Evolutionary conservation across 1,140 invertebrate genomes (phyloP), one percentile per base, ranked within the genome.

Genomic region (Trichoplusia ni): DNA sequence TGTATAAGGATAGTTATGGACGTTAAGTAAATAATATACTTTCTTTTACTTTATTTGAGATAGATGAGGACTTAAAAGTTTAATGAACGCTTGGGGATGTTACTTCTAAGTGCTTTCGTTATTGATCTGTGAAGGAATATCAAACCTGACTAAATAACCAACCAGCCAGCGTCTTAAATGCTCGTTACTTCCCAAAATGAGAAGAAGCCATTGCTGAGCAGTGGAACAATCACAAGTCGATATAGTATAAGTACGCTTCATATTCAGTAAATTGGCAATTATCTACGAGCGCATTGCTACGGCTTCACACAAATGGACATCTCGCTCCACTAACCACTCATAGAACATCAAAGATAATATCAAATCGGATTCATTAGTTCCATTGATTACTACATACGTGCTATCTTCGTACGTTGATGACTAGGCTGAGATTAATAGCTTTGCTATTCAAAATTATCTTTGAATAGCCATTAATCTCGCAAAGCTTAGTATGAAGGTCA

Each of bases 321-420:
- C 5, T 33, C 47, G 29, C 47, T 19, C 19, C 16, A 33, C 27
- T 51, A 33, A 18, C 16, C 47, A 21, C 29, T 33, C 9, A 51
- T n/a, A 51, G 47, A 35, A 51, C 47, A 51, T 35, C 47, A 51
- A 35, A 51, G 47, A 51, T 51, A 51, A 33, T 35, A 51, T 51
- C 16, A 51, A 51, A 16, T 35, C 2, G 47, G 29, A n/a, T 51
- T 51, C 47, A 35, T 51, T 35, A 51, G 47, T 23, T 21, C 16
- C n/a, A 51, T 21, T 35, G 16, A 6, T 33, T 8, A 47, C 25
- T 29, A 29, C 46, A 49, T 31, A 31, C 11, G 16, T 51, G 11
- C 29, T 18, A 51, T 35, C 16, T 16, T 33, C 18, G 9, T 35
- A 51, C 47, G 25, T 21, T 19, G 16, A 51, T 51, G 31, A 35